Conservation (phyloP, 2,797 vertebrate genomes). For the Perodicticus potto region DNA sequence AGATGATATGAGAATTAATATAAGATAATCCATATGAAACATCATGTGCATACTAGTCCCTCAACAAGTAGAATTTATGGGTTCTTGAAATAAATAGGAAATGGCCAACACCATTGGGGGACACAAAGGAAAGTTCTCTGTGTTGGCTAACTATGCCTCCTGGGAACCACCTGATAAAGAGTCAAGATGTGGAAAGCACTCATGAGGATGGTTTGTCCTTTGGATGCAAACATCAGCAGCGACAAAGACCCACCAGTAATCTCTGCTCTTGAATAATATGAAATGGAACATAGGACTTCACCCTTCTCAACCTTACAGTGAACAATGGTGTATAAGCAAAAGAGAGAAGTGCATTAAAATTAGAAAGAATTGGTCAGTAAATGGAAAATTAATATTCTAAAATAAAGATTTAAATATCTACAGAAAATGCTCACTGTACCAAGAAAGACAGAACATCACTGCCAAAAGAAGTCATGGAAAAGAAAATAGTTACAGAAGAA, state of each 20-base stretch:
- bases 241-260: background rate
- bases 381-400: slow-evolving; percentile 65
- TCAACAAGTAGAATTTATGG: background rate
- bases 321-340: background rate
- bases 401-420: slow-evolving; percentile 58
- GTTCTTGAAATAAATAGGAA: background rate
- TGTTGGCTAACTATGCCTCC: background rate
- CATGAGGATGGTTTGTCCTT: background rate
- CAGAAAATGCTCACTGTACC: background rate
- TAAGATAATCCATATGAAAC: background rate
- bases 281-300: background rate
- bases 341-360: background rate
- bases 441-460: background rate
- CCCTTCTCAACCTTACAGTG: background rate
- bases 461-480: slow-evolving; percentile 44
- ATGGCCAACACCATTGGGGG: background rate
- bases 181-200: background rate
- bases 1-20: background rate
- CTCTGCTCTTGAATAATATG: background rate
- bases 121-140: background rate
- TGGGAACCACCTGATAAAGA: background rate
- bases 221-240: background rate
- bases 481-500: slow-evolving; percentile 20
- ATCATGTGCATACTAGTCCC: background rate
- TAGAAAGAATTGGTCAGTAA: slow-evolving; percentile 29